Evolutionary conservation across 2,888 invertebrate genomes (phyloP).

Genomic region (Ditula angustiorana): DNA sequence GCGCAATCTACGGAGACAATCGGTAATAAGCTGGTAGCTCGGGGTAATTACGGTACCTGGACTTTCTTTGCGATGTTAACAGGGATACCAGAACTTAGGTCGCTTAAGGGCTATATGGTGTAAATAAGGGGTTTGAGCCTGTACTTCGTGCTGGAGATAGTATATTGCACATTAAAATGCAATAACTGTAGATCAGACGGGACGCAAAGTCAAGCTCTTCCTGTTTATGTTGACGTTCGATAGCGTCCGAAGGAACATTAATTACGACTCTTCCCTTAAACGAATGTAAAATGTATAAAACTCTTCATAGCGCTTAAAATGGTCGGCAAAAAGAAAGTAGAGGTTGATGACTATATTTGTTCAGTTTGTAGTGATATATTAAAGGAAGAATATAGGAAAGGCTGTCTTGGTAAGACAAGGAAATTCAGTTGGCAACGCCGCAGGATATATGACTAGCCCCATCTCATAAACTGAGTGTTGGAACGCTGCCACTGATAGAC

Average conservation of each 20-base stretch:
- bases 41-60: slow-evolving; percentile 41
- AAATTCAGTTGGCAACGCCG: background rate
- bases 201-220: background rate
- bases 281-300: background rate
- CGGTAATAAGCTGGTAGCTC: slow-evolving; percentile 43
- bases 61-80: slow-evolving; percentile 32
- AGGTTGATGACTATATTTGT: background rate
- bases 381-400: background rate
- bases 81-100: slow-evolving; percentile 21
- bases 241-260: background rate
- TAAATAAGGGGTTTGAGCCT: slow-evolving; percentile 3
- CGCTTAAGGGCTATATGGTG: slow-evolving; percentile 1
- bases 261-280: background rate
- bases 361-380: background rate
- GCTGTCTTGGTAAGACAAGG: background rate
- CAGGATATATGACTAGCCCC: background rate
- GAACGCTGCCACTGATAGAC: slow-evolving; percentile 4
- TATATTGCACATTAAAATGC: background rate
- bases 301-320: background rate
- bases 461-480: slow-evolving; percentile 9
- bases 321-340: background rate
- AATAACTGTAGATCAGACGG: background rate
- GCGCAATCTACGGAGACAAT: slow-evolving; percentile 44
- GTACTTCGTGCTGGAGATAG: too few relatives aligned
- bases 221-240: background rate